phyloP scores from a whole-genome alignment of 2,888 invertebrate species.

The Tanypteryx hageni region DNA sequence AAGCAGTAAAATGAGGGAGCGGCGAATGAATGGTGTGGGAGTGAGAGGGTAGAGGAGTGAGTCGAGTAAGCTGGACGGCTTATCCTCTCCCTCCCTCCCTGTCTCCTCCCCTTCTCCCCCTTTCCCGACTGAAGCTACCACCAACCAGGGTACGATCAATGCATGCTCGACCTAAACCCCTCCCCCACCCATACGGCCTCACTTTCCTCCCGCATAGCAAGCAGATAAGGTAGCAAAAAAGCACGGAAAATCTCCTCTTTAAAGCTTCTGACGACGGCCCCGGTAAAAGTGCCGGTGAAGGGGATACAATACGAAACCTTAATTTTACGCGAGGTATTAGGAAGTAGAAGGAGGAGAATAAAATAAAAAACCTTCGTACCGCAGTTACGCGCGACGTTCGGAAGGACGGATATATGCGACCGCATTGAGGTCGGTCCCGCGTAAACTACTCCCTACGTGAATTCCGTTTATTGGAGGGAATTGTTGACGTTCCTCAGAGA shows the following conservation, averaged over 20 bases:
- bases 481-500: slow-evolving; percentile 16
- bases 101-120: background rate
- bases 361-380: background rate
- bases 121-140: slow-evolving; percentile 2
- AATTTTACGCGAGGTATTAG: background rate
- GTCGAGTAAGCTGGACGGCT: background rate
- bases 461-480: background rate
- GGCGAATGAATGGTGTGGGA: background rate
- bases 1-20: background rate
- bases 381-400: background rate
- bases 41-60: background rate
- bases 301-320: background rate
- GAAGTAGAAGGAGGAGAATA: background rate
- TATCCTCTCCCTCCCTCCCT: background rate
- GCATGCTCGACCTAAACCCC: background rate
- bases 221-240: background rate
- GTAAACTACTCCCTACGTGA: background rate
- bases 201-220: slow-evolving; percentile 11
- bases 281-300: background rate
- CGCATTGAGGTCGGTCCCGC: background rate
- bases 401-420: background rate
- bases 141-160: slow-evolving; percentile 35
- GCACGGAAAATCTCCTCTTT: background rate
- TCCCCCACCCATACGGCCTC: background rate
- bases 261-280: background rate